Conservation (phyloP, 2,113 vertebrate species). For the Platichthys flesus region DNA sequence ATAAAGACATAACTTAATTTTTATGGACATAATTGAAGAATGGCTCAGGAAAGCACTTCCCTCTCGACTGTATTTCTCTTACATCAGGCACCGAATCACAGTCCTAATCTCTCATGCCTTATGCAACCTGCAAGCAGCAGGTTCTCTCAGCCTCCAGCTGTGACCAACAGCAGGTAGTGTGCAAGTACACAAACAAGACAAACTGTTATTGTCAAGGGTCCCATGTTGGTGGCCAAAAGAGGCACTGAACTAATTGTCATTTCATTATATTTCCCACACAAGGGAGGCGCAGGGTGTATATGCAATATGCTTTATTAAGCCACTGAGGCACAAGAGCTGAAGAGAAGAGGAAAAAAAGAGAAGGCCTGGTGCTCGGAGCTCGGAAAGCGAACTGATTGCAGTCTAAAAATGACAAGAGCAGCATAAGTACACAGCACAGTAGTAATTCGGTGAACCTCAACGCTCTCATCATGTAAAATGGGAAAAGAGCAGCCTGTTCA, state of each 20-base stretch:
- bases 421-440: conserved; percentile 56
- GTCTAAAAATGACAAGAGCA: conserved; percentile 54
- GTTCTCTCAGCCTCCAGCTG: conserved; percentile 56
- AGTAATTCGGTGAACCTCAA: conserved; percentile 61
- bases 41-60: conserved; percentile 6
- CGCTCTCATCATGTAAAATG: conserved; percentile 38
- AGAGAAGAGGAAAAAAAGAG: conserved; percentile 15
- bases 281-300: conserved; percentile 4
- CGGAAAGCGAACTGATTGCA: conserved; percentile 44
- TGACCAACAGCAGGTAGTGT: conserved; percentile 52
- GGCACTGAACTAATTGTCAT: conserved; percentile 60
- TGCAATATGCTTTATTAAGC: conserved; percentile 50
- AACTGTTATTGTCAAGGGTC: conserved; percentile 61
- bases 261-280: conserved; percentile 32
- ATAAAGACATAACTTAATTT: neutral
- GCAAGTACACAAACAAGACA: conserved; percentile 55
- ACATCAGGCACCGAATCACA: conserved; percentile 46
- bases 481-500: conserved; percentile 41
- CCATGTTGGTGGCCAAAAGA: conserved; percentile 45
- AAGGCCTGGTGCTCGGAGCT: neutral
- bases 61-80: conserved; percentile 28
- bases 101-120: conserved; percentile 42
- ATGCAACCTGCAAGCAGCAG: conserved; percentile 49
- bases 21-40: neutral
- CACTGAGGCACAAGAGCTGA: conserved; percentile 11